Conservation (phyloP, 2,113 vertebrate genomes). For the Kryptolebias marmoratus region DNA sequence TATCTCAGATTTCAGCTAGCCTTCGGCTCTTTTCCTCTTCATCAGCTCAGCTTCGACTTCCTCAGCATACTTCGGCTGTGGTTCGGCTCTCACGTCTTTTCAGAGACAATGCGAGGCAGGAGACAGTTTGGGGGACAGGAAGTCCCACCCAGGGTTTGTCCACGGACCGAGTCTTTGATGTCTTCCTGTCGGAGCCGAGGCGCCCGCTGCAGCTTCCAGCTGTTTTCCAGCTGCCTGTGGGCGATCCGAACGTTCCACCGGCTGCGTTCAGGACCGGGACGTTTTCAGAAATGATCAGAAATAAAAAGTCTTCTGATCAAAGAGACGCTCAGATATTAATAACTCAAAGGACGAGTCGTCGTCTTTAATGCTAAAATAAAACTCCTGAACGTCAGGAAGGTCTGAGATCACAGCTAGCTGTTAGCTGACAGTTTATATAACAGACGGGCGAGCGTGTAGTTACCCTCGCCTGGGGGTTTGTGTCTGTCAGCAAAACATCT, state of each 20-base stretch:
- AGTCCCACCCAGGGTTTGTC: slow-evolving; percentile 70
- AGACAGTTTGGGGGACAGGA: slow-evolving; percentile 59
- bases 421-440: too few relatives aligned
- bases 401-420: too few relatives aligned
- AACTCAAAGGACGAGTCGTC: slow-evolving; percentile 27
- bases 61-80: too few relatives aligned
- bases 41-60: too few relatives aligned
- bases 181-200: slow-evolving; percentile 67
- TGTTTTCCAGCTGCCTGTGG: slow-evolving; percentile 35
- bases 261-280: slow-evolving; percentile 10
- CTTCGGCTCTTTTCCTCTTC: too few relatives aligned
- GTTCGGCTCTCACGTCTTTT: slow-evolving; percentile 28
- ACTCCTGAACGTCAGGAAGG: slow-evolving; percentile 49
- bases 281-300: slow-evolving; percentile 12
- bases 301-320: slow-evolving; percentile 32
- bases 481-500: too few relatives aligned
- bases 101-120: slow-evolving; percentile 59
- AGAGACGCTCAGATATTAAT: slow-evolving; percentile 52
- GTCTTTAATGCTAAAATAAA: slow-evolving; percentile 43
- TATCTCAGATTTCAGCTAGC: too few relatives aligned
- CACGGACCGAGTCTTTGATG: slow-evolving; percentile 49
- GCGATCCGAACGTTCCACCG: slow-evolving; percentile 51
- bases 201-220: slow-evolving; percentile 62
- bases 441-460: too few relatives aligned
- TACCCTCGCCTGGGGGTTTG: too few relatives aligned